Percentiles rank a stretch among this genome's conserved stretches.
phyloP scores from a whole-genome alignment of 2,113 vertebrate species.

The Mola mola region DNA sequence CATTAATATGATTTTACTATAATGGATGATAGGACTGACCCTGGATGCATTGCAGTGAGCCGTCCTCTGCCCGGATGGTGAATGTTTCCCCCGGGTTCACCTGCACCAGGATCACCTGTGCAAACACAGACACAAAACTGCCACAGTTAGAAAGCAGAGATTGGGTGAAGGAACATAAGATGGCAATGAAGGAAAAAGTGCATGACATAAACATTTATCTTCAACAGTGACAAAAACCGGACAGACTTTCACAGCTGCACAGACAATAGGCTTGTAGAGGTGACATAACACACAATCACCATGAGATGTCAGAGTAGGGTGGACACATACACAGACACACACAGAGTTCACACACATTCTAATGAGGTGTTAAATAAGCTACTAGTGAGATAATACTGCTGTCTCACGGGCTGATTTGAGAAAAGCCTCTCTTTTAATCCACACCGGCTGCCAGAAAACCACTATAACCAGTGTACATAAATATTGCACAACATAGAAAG shows the following conservation, averaged over 20 bases:
- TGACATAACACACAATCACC: constrained; percentile 49
- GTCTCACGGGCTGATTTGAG: constrained; percentile 22
- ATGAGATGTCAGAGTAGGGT: constrained; percentile 21
- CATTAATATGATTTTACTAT: constrained; percentile 13
- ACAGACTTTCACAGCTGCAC: constrained; percentile 6
- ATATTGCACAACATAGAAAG: too few relatives aligned
- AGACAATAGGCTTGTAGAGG: constrained; percentile 14
- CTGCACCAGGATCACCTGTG: constrained; percentile 96
- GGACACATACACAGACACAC: too few relatives aligned
- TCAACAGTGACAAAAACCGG: constrained; percentile 12
- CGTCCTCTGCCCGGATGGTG: constrained; percentile 95
- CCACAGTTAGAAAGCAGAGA: not conserved
- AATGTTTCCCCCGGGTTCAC: constrained; percentile 98
- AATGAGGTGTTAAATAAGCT: constrained; percentile 47
- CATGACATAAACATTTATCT: too few relatives aligned
- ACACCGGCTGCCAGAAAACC: constrained; percentile 27
- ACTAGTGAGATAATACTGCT: constrained; percentile 21
- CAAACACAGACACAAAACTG: constrained; percentile 31
- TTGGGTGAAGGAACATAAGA: not conserved
- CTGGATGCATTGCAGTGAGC: constrained; percentile 96
- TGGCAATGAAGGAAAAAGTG: not conserved
- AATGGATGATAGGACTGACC: constrained; percentile 81
- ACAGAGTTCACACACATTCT: constrained; percentile 42
- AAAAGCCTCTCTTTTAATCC: constrained; percentile 13
- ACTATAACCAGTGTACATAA: not conserved